These are phyloP conservation scores for Polypedilum vanderplanki DNA, from an alignment of 1,140 invertebrate genomes.

Conservation along the genomic window DNA sequence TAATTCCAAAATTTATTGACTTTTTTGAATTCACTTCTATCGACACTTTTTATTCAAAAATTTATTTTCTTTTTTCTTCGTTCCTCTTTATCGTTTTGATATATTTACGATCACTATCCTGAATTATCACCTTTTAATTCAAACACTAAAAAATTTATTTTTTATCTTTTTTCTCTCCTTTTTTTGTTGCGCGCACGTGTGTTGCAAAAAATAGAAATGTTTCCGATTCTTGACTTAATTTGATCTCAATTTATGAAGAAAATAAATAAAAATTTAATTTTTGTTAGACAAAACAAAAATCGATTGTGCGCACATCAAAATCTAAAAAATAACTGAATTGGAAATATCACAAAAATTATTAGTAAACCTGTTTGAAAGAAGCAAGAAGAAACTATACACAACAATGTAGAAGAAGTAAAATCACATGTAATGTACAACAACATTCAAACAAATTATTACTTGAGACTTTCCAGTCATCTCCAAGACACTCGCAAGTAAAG, in stretches of 20 bases:
- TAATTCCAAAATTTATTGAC: neutral
- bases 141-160: neutral
- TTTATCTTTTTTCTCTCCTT: neutral
- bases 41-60: neutral
- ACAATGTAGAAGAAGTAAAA: constrained; percentile 6
- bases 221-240: neutral
- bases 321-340: constrained; percentile 28
- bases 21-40: neutral
- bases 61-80: neutral
- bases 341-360: constrained; percentile 26
- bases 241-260: neutral
- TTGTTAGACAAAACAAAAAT: constrained; percentile 17
- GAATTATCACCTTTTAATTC: neutral
- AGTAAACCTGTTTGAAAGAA: constrained; percentile 27
- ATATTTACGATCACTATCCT: neutral
- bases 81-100: neutral
- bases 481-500: neutral
- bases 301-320: constrained; percentile 28
- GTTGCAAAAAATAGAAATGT: neutral
- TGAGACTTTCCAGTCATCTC: neutral
- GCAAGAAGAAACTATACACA: neutral
- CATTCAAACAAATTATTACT: neutral
- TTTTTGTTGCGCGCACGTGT: neutral
- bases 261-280: neutral
- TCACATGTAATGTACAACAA: neutral